Evolutionary conservation across 1,140 invertebrate species (phyloP), one percentile per base, ranked within the genome.

Genomic region (Zaprionus tsacasi): DNA sequence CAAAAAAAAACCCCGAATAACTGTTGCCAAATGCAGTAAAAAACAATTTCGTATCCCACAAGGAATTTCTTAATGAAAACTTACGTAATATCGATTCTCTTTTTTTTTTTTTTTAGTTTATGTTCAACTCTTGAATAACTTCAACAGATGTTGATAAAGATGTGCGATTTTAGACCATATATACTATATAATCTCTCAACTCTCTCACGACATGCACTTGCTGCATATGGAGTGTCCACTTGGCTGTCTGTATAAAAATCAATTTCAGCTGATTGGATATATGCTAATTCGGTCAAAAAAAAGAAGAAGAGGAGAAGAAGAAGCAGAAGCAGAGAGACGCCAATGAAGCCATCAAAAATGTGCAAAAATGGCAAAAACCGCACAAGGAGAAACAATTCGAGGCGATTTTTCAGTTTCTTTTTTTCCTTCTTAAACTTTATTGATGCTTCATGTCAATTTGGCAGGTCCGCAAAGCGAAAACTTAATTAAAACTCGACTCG

Each of bases 281-380:
- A 86, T 86, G 82, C 82, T 87, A 82, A 88, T 88, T 8, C 43
- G 66, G 25, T 6, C 52, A 72, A 65, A 55, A 70, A 70, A 45
- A 67, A 74, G 45, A 54, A 30, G 6, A 30, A 4, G 6, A 30
- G 3, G 4, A 30, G 6, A 6, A 30, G 27, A 30, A 30, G 27
- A 30, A 43, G 25, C 17, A 68, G 55, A 64, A 21, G 25, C 17
- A 68, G 55, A 64, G 2, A 40, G 52, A 55, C 52, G 43, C 27
- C 55, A 78, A 88, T 87, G 67, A 87, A 87, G 83, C 79, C 82
- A 82, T 87, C 82, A 87, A 88, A 81, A 69, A 38, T 70, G 74
- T 59, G 48, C 50, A 45, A 21, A 48, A 57, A 69, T 70, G 57
- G 67, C 36, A 30, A 50, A 70, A 30, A 36, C 36, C 69, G 13